phyloP scores from a whole-genome alignment of 2,888 invertebrate genomes.

The Carpatolechia fugitivella region DNA sequence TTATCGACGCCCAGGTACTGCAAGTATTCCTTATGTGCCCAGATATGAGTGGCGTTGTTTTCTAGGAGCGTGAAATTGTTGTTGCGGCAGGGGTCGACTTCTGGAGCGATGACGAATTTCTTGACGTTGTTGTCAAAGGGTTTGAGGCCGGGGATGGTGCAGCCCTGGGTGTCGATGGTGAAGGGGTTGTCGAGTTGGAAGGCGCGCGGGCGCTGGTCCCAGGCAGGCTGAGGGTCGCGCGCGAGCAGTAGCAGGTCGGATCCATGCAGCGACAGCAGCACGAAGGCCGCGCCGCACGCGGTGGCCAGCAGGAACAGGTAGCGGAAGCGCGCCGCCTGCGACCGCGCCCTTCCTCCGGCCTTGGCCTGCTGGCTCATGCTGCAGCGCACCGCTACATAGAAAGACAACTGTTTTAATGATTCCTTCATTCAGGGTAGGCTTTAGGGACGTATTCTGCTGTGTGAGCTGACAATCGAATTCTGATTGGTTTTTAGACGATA shows the following conservation, averaged over 20 bases:
- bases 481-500: no score
- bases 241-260: slow-evolving; percentile 47
- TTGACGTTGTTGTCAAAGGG: slow-evolving; percentile 79
- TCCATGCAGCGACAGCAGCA: slow-evolving; percentile 55
- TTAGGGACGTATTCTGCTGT: no score
- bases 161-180: slow-evolving; percentile 82
- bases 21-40: slow-evolving; percentile 68
- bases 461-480: no score
- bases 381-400: slow-evolving; percentile 29
- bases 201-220: slow-evolving; percentile 29
- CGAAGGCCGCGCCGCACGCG: slow-evolving; percentile 54
- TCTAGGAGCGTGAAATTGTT: slow-evolving; percentile 73
- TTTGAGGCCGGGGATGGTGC: slow-evolving; percentile 82
- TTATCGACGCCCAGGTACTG: slow-evolving; percentile 69
- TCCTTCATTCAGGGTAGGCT: no score
- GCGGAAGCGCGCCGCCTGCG: slow-evolving; percentile 46
- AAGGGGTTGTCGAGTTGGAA: slow-evolving; percentile 47
- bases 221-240: slow-evolving; percentile 32
- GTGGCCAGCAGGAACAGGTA: slow-evolving; percentile 56
- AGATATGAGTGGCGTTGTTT: slow-evolving; percentile 80
- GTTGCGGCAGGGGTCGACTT: slow-evolving; percentile 74
- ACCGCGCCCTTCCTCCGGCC: slow-evolving; percentile 34
- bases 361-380: slow-evolving; percentile 53
- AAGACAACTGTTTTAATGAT: not conserved
- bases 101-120: slow-evolving; percentile 72